Base-by-base conservation (phyloP, 2,113 vertebrate species). In the Clarias macrocephalus region DNA sequence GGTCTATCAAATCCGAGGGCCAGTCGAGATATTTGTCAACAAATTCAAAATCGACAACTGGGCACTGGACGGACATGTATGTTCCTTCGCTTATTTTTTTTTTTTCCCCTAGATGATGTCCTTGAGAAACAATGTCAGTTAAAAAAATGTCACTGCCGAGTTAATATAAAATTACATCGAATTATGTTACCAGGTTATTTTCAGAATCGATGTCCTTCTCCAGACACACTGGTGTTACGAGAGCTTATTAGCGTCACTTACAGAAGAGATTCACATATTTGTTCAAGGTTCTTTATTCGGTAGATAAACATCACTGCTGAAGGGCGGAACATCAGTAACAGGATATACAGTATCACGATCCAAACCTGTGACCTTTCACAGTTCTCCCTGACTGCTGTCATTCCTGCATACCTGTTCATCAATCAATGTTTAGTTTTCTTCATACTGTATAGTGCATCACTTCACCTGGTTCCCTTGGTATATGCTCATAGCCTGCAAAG, bases 11-110 rank as follows among this genome's bases (percentile, higher is more conserved):
- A 96, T 99, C 68, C 95, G 94, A 25, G 97, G 98, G 5, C 97
- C 98, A 0, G 94, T 96, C 91, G 98, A 99, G 89, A 97, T 96
- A 89, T 99, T 98, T 79, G 94, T 97, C 92, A 98, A 96, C 92
- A 99, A 99, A 93, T 99, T 99, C 93, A 99, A 96, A 93, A 98
- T 95, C 0, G 97, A 99, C 72, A 97, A 98, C 90, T 99, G 98
- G 98, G 97, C 98, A 48, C 93, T 99, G 52, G 98, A 99, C 48
- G 98, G 98, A 85, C 98, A 98, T 10, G 98, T 99, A 94, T 96
- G 98, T 33, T 83, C 63, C 8, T 11, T 23, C 30, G 62, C 56
- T 73, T 5, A 30, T 77, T 70, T 37, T 11, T 42, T 68, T 23
- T 33, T 1, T 56, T 90, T 79, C 82, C 52, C 42, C 25, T n/a